Percentiles rank a stretch among this genome's conserved stretches.
Conservation (phyloP, 2,888 invertebrate genomes). For the Lycocerus yunnanus region DNA sequence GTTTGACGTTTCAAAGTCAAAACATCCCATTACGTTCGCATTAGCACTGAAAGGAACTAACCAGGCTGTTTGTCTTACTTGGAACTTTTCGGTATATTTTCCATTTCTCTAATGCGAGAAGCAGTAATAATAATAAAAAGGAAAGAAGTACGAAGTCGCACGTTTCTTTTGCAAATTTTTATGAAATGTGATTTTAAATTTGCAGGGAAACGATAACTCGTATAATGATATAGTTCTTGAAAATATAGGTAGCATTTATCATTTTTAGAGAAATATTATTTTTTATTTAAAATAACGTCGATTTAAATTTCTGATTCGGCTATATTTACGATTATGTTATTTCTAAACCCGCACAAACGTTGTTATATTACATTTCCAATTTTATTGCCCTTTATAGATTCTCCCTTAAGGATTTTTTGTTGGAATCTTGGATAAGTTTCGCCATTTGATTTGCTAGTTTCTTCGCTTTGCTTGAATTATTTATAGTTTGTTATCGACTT, state of each 20-base stretch:
- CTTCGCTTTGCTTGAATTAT: neutral
- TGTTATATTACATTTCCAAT: slow-evolving; percentile 1
- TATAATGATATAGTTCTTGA: neutral
- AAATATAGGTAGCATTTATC: neutral
- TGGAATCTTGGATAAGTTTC: neutral
- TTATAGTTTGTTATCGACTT: neutral
- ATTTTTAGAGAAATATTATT: neutral
- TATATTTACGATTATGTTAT: neutral
- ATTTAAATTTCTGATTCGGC: neutral
- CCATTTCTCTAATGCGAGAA: neutral
- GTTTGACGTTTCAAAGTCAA: no score
- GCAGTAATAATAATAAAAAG: no score
- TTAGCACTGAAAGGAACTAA: neutral
- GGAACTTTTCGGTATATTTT: neutral
- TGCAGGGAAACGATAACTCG: neutral
- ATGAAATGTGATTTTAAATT: neutral
- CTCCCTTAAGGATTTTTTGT: neutral
- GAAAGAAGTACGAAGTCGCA: neutral
- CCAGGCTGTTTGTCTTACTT: neutral
- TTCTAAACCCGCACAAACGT: neutral
- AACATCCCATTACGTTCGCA: neutral
- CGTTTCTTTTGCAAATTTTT: neutral
- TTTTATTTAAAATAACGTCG: neutral
- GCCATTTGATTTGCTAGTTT: neutral
- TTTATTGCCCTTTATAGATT: slow-evolving; percentile 4